Evolutionary conservation across 2,797 vertebrate genomes (phyloP).

Genomic region (Pachyuromys duprasi): DNA sequence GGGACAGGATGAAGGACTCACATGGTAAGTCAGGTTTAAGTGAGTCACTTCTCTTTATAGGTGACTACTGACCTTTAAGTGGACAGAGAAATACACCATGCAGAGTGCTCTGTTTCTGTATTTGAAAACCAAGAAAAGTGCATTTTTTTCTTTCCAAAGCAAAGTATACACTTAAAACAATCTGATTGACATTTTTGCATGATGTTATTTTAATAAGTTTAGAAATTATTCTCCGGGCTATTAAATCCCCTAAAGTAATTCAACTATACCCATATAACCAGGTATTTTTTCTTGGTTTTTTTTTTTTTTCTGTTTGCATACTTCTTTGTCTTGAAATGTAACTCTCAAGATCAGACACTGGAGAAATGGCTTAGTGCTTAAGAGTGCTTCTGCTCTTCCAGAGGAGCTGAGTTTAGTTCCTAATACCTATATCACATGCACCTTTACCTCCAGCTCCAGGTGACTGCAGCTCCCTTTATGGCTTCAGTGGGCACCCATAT

Average conservation of each 20-base stretch:
- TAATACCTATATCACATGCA: background rate
- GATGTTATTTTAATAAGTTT: background rate
- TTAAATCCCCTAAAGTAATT: background rate
- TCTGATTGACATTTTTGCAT: background rate
- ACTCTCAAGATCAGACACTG: background rate
- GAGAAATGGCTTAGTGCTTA: background rate
- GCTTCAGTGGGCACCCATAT: background rate
- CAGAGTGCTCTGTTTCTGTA: background rate
- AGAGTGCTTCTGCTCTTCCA: background rate
- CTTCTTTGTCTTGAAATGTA: background rate
- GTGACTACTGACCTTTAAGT: background rate
- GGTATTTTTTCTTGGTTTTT: background rate
- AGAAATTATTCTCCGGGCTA: background rate
- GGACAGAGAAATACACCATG: background rate
- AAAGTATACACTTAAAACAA: background rate
- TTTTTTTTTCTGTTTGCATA: background rate
- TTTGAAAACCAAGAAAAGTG: constrained; percentile 31
- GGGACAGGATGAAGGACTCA: background rate
- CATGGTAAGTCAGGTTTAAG: background rate
- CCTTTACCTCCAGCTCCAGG: background rate
- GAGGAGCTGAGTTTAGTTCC: background rate
- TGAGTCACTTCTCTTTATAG: background rate
- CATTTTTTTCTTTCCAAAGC: background rate
- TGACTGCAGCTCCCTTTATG: background rate
- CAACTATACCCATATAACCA: background rate